Base-by-base conservation (phyloP, 2,113 vertebrate genomes). In the Anolis carolinensis region DNA sequence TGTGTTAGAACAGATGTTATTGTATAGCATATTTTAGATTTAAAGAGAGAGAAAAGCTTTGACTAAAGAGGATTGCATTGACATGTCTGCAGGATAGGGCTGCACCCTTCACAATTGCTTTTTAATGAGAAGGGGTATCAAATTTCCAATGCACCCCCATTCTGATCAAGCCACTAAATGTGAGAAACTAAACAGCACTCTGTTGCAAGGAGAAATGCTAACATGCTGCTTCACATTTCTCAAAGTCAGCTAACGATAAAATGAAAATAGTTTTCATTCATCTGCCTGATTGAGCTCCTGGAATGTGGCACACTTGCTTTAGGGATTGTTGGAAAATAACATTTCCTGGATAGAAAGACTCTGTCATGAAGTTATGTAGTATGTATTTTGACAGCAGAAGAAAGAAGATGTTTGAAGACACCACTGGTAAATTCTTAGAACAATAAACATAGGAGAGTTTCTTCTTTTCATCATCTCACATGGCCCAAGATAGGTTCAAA, bases 1-100 rank as follows among this genome's bases (percentile, higher is more conserved):
- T 96, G 95, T 94, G 94, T 91, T 95, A 96, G 94, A 94, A 80
- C 93, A 94, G 92, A 95, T 94, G 93, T 93, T 91, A 91, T 91
- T 92, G 83, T 78, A 94, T 91, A 85, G 90, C 82, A 87, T 92
- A 91, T 93, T 93, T 88, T 84, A 79, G 91, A 90, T 93, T 90
- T 92, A 80, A 63, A 81, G 5, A 23, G 76, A 89, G 79, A 55
- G 67, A 74, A 76, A 77, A 30, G 86, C 62, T 89, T 82, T 89
- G 88, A 95, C 89, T 79, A 34, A 25, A 74, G 27, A 75, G 2
- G 20, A 7, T 86, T 94, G 67, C 79, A 87, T 72, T 77, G 82
- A 88, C 87, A 85, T 90, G 89, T 63, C 71, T 82, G 39, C 7
- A 80, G 86, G 59, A 83, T 67, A 89, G 82, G 52, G 5, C 25